Evolutionary conservation across 2,888 invertebrate species (phyloP).

Genomic region (Liposcelis brunnea): DNA sequence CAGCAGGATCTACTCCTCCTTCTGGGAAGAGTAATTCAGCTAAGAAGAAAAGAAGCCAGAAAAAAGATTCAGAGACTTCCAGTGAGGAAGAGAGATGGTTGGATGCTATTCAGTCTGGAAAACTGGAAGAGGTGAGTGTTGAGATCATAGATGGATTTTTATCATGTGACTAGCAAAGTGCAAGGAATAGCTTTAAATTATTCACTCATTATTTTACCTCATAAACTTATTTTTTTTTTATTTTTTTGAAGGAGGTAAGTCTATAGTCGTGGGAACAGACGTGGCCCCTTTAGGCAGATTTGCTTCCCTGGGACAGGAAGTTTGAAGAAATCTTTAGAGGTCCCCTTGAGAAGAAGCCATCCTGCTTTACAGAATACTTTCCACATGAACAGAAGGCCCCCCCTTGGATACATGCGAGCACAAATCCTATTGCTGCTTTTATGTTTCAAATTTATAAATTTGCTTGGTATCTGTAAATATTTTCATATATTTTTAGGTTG

Average conservation of each 20-base stretch:
- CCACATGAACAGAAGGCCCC: too few species aligned
- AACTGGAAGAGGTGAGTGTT: slow-evolving; percentile 31
- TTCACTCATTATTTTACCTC: neutral
- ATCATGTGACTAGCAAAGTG: too few species aligned
- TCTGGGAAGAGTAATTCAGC: slow-evolving; percentile 20
- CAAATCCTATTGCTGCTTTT: too few species aligned
- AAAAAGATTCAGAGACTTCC: slow-evolving; percentile 66
- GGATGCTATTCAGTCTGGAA: slow-evolving; percentile 83
- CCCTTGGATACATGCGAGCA: too few species aligned
- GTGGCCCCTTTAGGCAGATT: neutral
- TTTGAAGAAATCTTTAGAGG: too few species aligned
- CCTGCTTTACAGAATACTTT: too few species aligned
- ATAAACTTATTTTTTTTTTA: too few species aligned
- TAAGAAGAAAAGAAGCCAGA: slow-evolving; percentile 48
- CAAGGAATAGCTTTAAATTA: neutral
- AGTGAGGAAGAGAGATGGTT: slow-evolving; percentile 92
- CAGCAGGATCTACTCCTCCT: slow-evolving; percentile 19
- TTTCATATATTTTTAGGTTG: slow-evolving; percentile 38
- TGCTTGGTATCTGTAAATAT: too few species aligned
- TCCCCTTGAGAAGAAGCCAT: too few species aligned
- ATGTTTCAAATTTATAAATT: too few species aligned
- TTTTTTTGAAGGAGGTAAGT: neutral
- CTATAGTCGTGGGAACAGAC: slow-evolving; percentile 6
- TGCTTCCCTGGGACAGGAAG: too few species aligned
- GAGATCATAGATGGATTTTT: neutral